phyloP scores from a whole-genome alignment of 2,888 invertebrate genomes.

The Orchesellides sinensis region DNA sequence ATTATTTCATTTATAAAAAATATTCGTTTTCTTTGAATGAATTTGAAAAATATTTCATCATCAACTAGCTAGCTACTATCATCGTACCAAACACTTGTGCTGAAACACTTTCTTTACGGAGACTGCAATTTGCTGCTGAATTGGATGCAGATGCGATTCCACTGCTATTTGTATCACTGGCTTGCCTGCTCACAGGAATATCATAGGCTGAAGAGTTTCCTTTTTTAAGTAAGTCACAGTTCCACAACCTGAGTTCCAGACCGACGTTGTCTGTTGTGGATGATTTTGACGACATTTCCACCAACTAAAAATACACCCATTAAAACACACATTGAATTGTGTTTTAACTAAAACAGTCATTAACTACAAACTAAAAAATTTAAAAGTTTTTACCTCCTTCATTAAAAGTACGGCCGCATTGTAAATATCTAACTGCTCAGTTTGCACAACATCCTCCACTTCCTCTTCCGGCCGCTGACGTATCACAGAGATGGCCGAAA shows the following conservation, averaged over 20 bases:
- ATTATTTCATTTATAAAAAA: constrained; percentile 75
- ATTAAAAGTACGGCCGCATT: constrained; percentile 80
- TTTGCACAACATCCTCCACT: constrained; percentile 74
- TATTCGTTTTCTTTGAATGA: too few species aligned
- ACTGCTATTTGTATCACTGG: not conserved
- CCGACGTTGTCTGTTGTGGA: not conserved
- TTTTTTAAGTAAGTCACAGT: not conserved
- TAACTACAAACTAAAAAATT: too few species aligned
- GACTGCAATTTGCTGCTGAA: constrained; percentile 9
- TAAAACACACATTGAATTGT: not conserved
- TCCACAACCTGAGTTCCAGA: not conserved
- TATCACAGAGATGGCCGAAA: constrained; percentile 68
- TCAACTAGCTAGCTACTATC: not conserved
- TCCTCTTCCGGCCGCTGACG: constrained; percentile 61
- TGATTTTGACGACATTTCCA: constrained; percentile 66
- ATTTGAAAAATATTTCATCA: not conserved
- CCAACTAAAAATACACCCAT: constrained; percentile 51
- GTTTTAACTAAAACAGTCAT: not conserved
- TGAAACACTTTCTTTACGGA: not conserved
- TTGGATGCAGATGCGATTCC: constrained; percentile 4
- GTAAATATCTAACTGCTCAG: constrained; percentile 77
- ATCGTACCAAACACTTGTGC: constrained; percentile 9
- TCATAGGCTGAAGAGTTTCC: not conserved
- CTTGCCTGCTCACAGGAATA: not conserved
- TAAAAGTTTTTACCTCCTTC: constrained; percentile 77